Conservation (phyloP, 2,888 invertebrate genomes). For the Bimastos eiseni region DNA sequence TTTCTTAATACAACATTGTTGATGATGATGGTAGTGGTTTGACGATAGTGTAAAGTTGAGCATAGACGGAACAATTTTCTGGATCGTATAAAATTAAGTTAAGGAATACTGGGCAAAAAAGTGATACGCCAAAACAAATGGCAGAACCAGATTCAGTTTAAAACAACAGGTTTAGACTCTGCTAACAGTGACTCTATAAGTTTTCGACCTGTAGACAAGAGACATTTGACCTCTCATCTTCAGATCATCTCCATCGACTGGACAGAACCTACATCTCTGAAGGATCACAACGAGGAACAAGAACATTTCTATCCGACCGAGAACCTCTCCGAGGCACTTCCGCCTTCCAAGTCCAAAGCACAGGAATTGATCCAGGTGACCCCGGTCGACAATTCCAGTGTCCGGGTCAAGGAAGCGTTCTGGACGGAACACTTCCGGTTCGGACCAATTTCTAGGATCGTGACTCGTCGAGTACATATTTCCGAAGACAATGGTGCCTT, state of each 20-base stretch:
- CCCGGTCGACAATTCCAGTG: neutral
- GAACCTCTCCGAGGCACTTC: constrained; percentile 31
- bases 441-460: constrained; percentile 22
- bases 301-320: constrained; percentile 27
- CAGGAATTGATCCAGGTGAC: neutral
- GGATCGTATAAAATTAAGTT: too few species aligned
- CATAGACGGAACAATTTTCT: too few species aligned
- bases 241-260: neutral
- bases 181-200: neutral
- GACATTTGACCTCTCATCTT: neutral
- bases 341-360: constrained; percentile 29
- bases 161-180: neutral
- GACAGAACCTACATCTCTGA: constrained; percentile 26
- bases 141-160: neutral
- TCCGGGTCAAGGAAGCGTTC: constrained; percentile 32
- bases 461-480: constrained; percentile 27
- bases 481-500: constrained; percentile 27
- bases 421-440: constrained; percentile 33
- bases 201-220: neutral
- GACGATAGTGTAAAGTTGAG: too few species aligned
- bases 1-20: too few species aligned
- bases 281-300: constrained; percentile 25
- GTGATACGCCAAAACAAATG: too few species aligned
- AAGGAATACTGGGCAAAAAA: too few species aligned
- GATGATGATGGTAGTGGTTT: too few species aligned